A percentile compares a stretch with the other conserved stretches of the same genome.
These are phyloP conservation scores for Malacoraja senta DNA, from an alignment of 2,797 vertebrate species.

Conservation along the genomic window DNA sequence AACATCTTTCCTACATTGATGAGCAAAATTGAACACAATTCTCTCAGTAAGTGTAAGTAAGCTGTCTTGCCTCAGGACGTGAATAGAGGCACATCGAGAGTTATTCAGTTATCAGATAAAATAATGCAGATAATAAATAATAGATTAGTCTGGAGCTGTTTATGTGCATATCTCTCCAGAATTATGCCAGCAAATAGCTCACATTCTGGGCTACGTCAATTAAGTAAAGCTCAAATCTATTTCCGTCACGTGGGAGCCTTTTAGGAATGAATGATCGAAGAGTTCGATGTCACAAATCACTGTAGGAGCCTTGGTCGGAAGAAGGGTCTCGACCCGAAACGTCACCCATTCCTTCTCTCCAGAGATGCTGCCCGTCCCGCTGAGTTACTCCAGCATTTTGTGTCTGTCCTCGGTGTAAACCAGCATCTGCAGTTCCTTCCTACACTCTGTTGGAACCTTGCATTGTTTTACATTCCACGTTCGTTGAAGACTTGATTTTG, in stretches of 20 bases:
- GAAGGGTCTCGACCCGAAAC: too few relatives aligned
- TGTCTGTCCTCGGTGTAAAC: too few relatives aligned
- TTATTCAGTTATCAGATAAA: background rate
- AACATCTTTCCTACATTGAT: background rate
- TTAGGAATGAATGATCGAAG: constrained; percentile 12
- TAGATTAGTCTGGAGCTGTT: background rate
- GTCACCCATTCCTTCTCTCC: too few relatives aligned
- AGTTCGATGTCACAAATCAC: constrained; percentile 3
- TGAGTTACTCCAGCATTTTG: too few relatives aligned
- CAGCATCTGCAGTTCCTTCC: too few relatives aligned
- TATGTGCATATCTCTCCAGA: background rate
- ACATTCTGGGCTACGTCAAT: background rate
- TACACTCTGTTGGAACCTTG: background rate
- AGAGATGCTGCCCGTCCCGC: too few relatives aligned
- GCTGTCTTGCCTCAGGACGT: background rate
- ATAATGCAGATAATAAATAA: background rate
- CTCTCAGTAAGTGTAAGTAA: background rate
- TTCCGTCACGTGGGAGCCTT: constrained; percentile 1
- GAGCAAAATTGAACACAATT: background rate
- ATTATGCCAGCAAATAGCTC: background rate
- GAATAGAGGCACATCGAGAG: background rate
- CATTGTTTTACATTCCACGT: constrained; percentile 33
- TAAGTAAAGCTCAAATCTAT: background rate
- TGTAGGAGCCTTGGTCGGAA: background rate
- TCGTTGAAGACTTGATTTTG: constrained; percentile 14